Base-by-base conservation (phyloP, 2,113 vertebrate genomes). In the Mugil cephalus region DNA sequence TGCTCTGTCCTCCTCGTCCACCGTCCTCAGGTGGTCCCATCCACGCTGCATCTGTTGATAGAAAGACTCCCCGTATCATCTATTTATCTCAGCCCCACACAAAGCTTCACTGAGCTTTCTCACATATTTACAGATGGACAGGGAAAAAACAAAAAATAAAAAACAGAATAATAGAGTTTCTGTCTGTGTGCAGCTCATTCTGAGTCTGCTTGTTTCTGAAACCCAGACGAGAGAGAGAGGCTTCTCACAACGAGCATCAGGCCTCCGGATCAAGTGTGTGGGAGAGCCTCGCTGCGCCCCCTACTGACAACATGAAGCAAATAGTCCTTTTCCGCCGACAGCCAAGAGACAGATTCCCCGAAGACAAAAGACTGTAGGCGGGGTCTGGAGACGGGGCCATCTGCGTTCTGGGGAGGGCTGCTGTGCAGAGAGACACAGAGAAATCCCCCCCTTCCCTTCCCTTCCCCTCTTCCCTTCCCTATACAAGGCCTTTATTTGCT, bases 301-400 rank as follows among this genome's bases (percentile, higher is more conserved):
- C 90, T 88, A 71, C 79, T 67, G 87, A 72, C 75, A n/a, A 68
- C 7, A 40, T 19, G 54, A 64, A 72, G 59, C 59, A 84, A 90
- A 86, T 66, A 87, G 73, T 80, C 66, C 55, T 56, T 5, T 67
- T 74, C 83, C 79, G 46, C 79, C 81, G 73, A 69, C 79, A 81
- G 69, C 79, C 71, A 61, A 83, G 78, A 88, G 79, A 92, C 91
- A 85, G 83, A 91, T 87, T 92, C 92, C 84, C 83, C 69, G 74
- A 91, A 93, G 91, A 94, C 93, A 94, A 94, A 93, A 91, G 92
- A 79, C 77, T 84, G 74, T 81, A 80, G 93, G 93, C 80, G 92
- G 88, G 89, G 90, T 89, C 86, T 92, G 75, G 63, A 82, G 82
- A 87, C 78, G 56, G 74, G 77, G 77, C 92, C 91, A 93, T 92